Evolutionary conservation across 2,113 vertebrate species (phyloP).

Genomic region (Lipotes vexillifer): DNA sequence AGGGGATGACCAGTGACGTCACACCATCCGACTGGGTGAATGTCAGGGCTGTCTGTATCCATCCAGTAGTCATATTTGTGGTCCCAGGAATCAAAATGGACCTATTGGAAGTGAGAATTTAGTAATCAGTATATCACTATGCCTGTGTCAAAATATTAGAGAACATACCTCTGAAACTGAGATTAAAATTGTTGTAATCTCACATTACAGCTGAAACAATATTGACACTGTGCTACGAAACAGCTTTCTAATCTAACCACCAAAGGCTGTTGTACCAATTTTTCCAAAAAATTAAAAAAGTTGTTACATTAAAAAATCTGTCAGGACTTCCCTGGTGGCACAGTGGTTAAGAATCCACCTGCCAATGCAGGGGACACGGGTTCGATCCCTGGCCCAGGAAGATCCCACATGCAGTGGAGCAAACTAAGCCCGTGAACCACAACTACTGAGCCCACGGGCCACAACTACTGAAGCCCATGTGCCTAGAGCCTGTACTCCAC

Average conservation of each 20-base stretch:
- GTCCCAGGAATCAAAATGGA: slow-evolving; percentile 74
- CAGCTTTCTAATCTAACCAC: neutral
- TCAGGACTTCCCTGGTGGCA: neutral
- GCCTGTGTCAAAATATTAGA: neutral
- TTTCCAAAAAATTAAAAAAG: neutral
- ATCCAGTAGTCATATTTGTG: slow-evolving; percentile 71
- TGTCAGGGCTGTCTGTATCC: slow-evolving; percentile 71
- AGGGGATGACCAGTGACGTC: slow-evolving; percentile 70
- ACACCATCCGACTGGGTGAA: slow-evolving; percentile 72
- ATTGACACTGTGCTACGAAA: neutral
- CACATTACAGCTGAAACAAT: neutral
- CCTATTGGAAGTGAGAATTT: slow-evolving; percentile 6
- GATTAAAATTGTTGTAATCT: neutral
- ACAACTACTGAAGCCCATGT: too few relatives aligned
- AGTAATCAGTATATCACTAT: neutral
- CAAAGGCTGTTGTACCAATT: neutral
- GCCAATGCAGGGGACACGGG: too few relatives aligned
- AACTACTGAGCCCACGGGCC: too few relatives aligned
- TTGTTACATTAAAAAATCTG: neutral
- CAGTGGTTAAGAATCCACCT: too few relatives aligned
- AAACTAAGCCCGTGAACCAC: too few relatives aligned
- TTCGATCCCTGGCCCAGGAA: too few relatives aligned
- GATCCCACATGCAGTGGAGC: too few relatives aligned
- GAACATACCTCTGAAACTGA: neutral
- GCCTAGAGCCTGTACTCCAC: too few relatives aligned